These are phyloP conservation scores for Lasioglossum baleicum DNA, from an alignment of 1,140 invertebrate genomes.

Conservation along the genomic window DNA sequence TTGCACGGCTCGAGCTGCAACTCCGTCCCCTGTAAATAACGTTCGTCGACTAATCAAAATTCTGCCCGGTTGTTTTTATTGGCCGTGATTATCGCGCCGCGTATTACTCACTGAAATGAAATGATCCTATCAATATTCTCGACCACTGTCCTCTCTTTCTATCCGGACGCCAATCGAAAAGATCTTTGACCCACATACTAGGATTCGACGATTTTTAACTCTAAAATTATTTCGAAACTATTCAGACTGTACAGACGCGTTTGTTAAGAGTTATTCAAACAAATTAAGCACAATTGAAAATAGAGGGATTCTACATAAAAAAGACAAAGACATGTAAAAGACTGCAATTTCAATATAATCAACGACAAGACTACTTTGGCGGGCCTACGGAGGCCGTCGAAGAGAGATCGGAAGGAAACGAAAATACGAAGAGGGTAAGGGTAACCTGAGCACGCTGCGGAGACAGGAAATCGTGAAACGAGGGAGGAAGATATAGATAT, in stretches of 20 bases:
- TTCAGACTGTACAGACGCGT: too few relatives aligned
- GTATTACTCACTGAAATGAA: slow-evolving; percentile 5
- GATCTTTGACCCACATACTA: too few relatives aligned
- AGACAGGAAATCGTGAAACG: not conserved
- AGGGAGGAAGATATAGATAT: slow-evolving; percentile 1
- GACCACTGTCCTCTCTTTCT: too few relatives aligned
- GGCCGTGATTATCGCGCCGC: not conserved
- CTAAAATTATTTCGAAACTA: too few relatives aligned
- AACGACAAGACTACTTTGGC: not conserved
- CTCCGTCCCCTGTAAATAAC: slow-evolving; percentile 1
- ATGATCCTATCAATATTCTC: not conserved
- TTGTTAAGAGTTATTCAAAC: too few relatives aligned
- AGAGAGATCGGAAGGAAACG: slow-evolving; percentile 18
- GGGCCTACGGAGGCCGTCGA: not conserved
- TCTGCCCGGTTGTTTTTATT: not conserved
- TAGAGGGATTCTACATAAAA: too few relatives aligned
- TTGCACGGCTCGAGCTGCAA: not conserved
- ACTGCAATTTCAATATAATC: not conserved
- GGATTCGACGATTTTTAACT: too few relatives aligned
- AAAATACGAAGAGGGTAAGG: slow-evolving; percentile 43
- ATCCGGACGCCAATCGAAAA: not conserved
- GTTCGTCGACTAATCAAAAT: not conserved
- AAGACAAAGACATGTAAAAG: too few relatives aligned
- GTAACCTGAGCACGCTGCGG: slow-evolving; percentile 4
- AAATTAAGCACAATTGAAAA: too few relatives aligned